phyloP scores from a whole-genome alignment of 1,140 invertebrate genomes.

The Phymastichus coffea region DNA sequence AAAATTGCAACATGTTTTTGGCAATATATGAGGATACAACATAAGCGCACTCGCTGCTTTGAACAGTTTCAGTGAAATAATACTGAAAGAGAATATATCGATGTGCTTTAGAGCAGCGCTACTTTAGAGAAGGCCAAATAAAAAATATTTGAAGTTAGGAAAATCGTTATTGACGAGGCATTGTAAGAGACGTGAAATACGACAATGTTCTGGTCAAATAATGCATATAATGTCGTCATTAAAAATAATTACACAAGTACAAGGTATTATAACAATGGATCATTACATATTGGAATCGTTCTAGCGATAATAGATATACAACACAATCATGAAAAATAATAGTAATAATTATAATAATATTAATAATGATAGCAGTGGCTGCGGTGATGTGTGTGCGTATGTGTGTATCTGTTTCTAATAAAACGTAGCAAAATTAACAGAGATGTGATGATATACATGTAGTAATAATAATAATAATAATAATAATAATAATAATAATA shows the following conservation, averaged over 20 bases:
- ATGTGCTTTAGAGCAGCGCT: too few relatives aligned
- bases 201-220: conserved; percentile 3
- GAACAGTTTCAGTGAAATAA: too few relatives aligned
- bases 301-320: conserved; percentile 18
- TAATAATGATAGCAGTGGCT: conserved; percentile 5
- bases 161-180: conserved; percentile 11
- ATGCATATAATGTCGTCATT: conserved; percentile 34
- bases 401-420: too few relatives aligned
- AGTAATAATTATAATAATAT: conserved; percentile 11
- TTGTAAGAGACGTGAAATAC: conserved; percentile 10
- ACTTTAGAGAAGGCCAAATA: too few relatives aligned
- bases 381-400: conserved; percentile 3
- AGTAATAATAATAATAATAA: conserved; percentile 25
- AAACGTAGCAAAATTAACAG: conserved; percentile 24
- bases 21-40: too few relatives aligned
- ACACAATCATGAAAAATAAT: conserved; percentile 15
- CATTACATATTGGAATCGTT: conserved; percentile 19
- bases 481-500: conserved; percentile 29
- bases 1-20: too few relatives aligned
- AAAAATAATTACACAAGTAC: conserved; percentile 41
- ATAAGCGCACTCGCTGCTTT: too few relatives aligned
- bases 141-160: too few relatives aligned
- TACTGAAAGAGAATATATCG: too few relatives aligned
- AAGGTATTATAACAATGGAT: conserved; percentile 33
- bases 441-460: conserved; percentile 20